Base-by-base conservation (phyloP, 92 coral and sea anemone genomes). In the Phenganax subtilis region DNA sequence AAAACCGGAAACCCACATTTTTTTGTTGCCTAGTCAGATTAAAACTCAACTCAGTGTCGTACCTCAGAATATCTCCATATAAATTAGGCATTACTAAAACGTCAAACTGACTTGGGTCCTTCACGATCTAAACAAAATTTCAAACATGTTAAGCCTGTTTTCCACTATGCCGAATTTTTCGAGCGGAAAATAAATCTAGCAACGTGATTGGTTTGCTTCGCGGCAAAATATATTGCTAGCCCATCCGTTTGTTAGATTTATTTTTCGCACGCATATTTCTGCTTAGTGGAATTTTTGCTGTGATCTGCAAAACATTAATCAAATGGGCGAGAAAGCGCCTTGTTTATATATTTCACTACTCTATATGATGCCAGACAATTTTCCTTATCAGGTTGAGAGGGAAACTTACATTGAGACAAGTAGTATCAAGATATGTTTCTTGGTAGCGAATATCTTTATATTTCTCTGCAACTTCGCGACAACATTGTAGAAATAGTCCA, bases 41-140 rank as follows among this genome's bases (percentile, higher is more conserved):
- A 37, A 30, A 28, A 1, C 66, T 51, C 12, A 28, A 3, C 55
- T 30, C 6, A 75, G 52, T 51, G 82, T 20, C 44, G 12, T 62
- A 92, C 99, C 99, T 96, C 63, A 96, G 82, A 66, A 96, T 96
- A 75, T 96, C 99, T 8, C 99, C 99, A 87, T 96, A 96, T 52
- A 96, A 82, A 85, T 96, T 96, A 29, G 99, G 99, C 99, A 96
- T 96, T 20, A 96, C 99, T 87, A 96, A 82, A 9, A 96, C 99
- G 87, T 96, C 99, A 87, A 90, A 96, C 72, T 80, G 88, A 12
- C 89, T 63, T 2, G 99, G 99, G 82, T 96, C 97, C 70, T 88
- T 90, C 9, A 96, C 99, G 88, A 96, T 96, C 99, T 96, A 75
- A 86, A 71, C n/a, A 81, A 59, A 72, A 51, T 14, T 70, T 15